A percentile compares a stretch with the other conserved stretches of the same genome.
phyloP scores from a whole-genome alignment of 2,797 vertebrate species.

The Rallus crepitans region DNA sequence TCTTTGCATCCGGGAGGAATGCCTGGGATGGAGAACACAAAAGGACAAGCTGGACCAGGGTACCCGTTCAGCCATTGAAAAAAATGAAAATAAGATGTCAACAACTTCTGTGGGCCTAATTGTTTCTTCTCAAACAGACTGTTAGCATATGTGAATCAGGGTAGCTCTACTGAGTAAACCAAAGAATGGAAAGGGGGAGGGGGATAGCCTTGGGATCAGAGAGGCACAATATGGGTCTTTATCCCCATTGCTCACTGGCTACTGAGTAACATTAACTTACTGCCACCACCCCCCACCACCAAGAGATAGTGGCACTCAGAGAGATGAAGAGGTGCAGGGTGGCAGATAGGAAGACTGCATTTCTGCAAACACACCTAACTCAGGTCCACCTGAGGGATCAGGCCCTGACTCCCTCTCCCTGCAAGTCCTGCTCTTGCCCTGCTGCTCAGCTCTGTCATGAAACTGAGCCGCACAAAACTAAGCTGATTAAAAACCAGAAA shows the following conservation, averaged over 20 bases:
- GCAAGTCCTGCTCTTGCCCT: neutral
- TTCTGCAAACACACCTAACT: neutral
- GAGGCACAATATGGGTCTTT: conserved; percentile 34
- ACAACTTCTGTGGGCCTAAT: conserved; percentile 39
- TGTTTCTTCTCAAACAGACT: conserved; percentile 56
- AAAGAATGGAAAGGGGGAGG: conserved; percentile 23
- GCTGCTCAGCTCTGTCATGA: neutral
- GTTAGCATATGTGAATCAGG: conserved; percentile 53
- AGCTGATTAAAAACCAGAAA: neutral
- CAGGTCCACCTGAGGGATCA: neutral
- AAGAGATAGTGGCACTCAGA: neutral
- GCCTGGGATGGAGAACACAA: conserved; percentile 30
- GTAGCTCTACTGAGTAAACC: conserved; percentile 22
- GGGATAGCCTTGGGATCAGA: conserved; percentile 35
- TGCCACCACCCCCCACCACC: neutral
- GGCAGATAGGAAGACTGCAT: neutral
- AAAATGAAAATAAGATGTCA: conserved; percentile 54
- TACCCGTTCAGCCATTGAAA: neutral
- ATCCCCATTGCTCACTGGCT: conserved; percentile 17
- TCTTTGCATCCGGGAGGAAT: neutral
- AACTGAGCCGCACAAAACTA: neutral
- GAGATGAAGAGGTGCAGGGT: neutral
- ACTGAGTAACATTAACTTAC: conserved; percentile 31
- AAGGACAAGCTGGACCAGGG: conserved; percentile 7
- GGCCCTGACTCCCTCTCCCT: neutral